phyloP scores from a whole-genome alignment of 2,888 invertebrate species.

The Drosophila sordidapex region DNA sequence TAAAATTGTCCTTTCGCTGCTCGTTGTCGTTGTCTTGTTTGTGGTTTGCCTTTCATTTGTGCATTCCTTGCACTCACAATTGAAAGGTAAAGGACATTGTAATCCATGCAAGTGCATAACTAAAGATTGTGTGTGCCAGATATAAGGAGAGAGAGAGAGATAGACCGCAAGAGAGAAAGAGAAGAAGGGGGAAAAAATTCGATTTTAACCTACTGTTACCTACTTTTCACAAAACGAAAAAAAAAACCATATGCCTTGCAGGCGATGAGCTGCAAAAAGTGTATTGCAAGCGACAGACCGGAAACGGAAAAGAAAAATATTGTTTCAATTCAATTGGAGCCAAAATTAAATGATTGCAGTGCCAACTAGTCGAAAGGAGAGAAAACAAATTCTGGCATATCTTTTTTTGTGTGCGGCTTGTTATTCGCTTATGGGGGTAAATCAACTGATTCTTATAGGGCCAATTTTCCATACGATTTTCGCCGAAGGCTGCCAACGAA shows the following conservation, averaged over 20 bases:
- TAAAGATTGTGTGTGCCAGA: slow-evolving; percentile 10
- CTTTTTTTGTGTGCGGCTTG: neutral
- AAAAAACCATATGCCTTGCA: slow-evolving; percentile 31
- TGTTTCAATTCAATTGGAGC: slow-evolving; percentile 82
- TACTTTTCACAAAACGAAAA: slow-evolving; percentile 34
- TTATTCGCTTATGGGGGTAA: neutral
- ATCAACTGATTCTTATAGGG: neutral
- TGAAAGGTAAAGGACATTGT: slow-evolving; percentile 46
- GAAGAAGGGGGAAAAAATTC: slow-evolving; percentile 15
- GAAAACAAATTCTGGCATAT: slow-evolving; percentile 6
- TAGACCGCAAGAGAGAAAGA: neutral
- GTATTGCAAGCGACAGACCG: slow-evolving; percentile 64
- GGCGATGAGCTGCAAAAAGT: slow-evolving; percentile 29
- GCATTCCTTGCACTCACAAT: slow-evolving; percentile 48
- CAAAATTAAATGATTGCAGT: slow-evolving; percentile 78
- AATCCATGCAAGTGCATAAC: slow-evolving; percentile 40
- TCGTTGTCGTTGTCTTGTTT: slow-evolving; percentile 40
- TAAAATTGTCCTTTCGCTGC: slow-evolving; percentile 39
- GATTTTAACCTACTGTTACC: slow-evolving; percentile 27
- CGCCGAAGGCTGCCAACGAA: neutral
- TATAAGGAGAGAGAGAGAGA: neutral
- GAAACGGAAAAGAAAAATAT: slow-evolving; percentile 82
- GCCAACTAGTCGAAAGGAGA: slow-evolving; percentile 47
- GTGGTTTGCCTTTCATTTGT: slow-evolving; percentile 46
- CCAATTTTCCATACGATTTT: neutral